A percentile compares a stretch with the other conserved stretches of the same genome.
phyloP scores from a whole-genome alignment of 2,113 vertebrate genomes.

The Cochlearius cochlearius region DNA sequence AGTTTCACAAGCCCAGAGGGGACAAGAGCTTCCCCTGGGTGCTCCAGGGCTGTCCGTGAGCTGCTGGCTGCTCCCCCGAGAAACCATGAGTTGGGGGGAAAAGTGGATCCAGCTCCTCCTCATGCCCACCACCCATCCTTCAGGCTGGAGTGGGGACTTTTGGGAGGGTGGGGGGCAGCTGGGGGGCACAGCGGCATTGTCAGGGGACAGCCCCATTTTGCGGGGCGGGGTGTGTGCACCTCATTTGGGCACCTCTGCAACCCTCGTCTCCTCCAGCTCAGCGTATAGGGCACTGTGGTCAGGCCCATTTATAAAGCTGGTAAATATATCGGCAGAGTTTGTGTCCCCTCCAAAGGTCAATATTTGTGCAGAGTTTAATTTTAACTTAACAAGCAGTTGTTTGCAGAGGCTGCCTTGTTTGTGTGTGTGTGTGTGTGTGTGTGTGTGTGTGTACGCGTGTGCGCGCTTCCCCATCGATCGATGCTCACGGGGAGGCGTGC shows the following conservation, averaged over 20 bases:
- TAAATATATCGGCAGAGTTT: constrained; percentile 79
- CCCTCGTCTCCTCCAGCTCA: constrained; percentile 55
- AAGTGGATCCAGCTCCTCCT: not conserved
- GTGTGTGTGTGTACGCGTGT: not conserved
- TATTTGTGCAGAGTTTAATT: constrained; percentile 86
- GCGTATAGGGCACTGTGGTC: constrained; percentile 74
- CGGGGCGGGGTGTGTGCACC: not conserved
- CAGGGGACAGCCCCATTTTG: accelerated
- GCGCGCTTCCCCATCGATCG: not conserved
- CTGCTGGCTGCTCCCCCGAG: not conserved
- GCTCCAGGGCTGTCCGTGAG: not conserved
- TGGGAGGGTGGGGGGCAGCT: accelerated
- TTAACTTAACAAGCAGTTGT: constrained; percentile 85
- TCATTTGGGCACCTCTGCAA: not conserved
- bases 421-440: not conserved
- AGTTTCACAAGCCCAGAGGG: not conserved
- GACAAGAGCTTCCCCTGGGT: not conserved
- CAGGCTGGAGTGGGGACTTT: not conserved
- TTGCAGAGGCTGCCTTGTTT: constrained; percentile 75
- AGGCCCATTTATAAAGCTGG: constrained; percentile 82
- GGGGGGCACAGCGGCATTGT: not conserved
- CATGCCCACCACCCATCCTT: not conserved
- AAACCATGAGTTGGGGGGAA: not conserved
- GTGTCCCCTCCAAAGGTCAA: constrained; percentile 84
- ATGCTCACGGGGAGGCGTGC: not conserved